phyloP scores from a whole-genome alignment of 2,888 invertebrate genomes.

The Taphrorychus bicolor region DNA sequence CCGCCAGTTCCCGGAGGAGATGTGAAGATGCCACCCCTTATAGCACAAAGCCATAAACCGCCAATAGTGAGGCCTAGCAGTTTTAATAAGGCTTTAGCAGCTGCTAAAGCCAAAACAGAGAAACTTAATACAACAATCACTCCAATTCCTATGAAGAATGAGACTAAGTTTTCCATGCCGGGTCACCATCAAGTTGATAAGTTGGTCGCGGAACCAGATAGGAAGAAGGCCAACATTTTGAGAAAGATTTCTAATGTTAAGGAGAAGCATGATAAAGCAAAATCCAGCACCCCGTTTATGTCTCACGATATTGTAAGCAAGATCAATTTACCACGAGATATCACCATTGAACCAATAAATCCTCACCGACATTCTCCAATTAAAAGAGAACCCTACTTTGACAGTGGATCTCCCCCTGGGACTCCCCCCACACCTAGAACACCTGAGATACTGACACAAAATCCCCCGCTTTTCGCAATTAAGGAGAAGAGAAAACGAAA shows the following conservation, averaged over 20 bases:
- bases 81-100: constrained; percentile 55
- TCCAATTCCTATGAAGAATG: constrained; percentile 53
- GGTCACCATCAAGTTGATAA: constrained; percentile 60
- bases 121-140: constrained; percentile 59
- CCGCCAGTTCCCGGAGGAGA: constrained; percentile 33
- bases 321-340: constrained; percentile 59
- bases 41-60: constrained; percentile 26
- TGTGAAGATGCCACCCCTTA: constrained; percentile 26
- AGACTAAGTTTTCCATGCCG: constrained; percentile 29
- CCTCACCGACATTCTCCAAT: constrained; percentile 49
- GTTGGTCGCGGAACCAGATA: constrained; percentile 80
- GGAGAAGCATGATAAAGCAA: constrained; percentile 57
- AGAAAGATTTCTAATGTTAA: constrained; percentile 83
- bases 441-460: constrained; percentile 66
- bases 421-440: constrained; percentile 66
- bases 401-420: constrained; percentile 64
- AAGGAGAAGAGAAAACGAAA: constrained; percentile 66
- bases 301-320: constrained; percentile 53
- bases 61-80: constrained; percentile 17
- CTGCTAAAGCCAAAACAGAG: constrained; percentile 58
- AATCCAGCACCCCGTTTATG: constrained; percentile 59
- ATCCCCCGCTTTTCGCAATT: constrained; percentile 64
- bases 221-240: constrained; percentile 85
- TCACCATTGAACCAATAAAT: constrained; percentile 65
- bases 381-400: constrained; percentile 58